Conservation (phyloP, 2,797 vertebrate genomes). For the Vultur gryphus region DNA sequence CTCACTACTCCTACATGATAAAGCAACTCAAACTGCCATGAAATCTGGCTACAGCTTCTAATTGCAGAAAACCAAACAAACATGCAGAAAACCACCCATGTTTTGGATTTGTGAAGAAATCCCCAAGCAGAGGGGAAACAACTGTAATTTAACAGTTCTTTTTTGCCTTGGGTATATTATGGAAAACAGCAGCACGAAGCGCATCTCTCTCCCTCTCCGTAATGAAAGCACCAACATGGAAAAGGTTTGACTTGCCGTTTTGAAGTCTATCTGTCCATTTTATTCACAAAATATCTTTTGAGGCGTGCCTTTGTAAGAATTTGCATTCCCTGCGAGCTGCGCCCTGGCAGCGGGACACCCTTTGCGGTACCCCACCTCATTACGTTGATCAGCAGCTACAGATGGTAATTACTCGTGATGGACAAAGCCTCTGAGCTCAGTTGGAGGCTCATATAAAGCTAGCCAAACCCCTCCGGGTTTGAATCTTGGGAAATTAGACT, state of each 20-base stretch:
- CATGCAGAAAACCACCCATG: fast-evolving
- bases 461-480: background rate
- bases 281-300: background rate
- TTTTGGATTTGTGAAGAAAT: background rate
- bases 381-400: background rate
- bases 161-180: background rate
- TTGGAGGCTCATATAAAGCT: fast-evolving
- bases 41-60: background rate
- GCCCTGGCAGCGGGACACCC: background rate
- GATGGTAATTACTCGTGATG: background rate
- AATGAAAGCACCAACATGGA: background rate
- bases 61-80: background rate
- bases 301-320: background rate
- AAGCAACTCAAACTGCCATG: background rate
- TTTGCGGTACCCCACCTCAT: background rate
- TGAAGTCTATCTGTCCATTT: background rate
- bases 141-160: background rate
- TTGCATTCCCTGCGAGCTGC: background rate
- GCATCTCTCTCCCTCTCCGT: background rate
- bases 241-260: background rate
- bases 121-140: background rate
- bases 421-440: background rate
- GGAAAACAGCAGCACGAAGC: background rate
- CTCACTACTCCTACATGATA: background rate
- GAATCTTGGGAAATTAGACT: background rate